Base-by-base conservation (phyloP, 2,797 vertebrate genomes). In the Toxotes lorentzi region DNA sequence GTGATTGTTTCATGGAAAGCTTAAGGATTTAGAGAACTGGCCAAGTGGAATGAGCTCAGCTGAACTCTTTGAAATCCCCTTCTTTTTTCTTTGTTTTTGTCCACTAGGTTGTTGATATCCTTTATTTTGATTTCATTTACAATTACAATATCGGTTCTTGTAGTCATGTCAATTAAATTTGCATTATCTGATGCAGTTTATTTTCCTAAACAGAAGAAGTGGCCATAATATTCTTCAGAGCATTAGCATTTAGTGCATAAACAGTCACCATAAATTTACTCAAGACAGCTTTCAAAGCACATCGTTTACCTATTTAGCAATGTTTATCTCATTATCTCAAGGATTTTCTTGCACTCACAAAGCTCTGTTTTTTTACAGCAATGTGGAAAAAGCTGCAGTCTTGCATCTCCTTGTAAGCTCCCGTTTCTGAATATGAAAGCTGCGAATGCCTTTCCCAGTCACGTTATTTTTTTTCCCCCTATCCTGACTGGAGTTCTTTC, bases 1-100 rank as follows among this genome's bases (percentile, higher is more conserved):
- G 89, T 63, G 43, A 65, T 76, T 82, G 79, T 89, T 89, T 84
- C 64, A 76, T 86, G 73, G 82, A 41, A 67, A 78, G 67, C 75
- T 84, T 63, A 77, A 83, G 77, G 76, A 89, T 86, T 89, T 82
- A 53, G 51, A 89, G 64, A 76, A 63, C 45, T 19, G 11, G 70
- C 80, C 70, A 86, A 72, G 86, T 84, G 57, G 76, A 61, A 86
- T 75, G 53, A 78, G 81, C 71, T 84, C 47, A 60, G 64, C 70
- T 62, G 14, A 82, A 77, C 66, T 73, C 68, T 73, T 60, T 80
- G 24, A 83, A 76, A 51, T 58, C 3, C 4, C 58, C 43, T 51
- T 41, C 35, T 56, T 51, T 41, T 34, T 61, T 2, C 34, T 64
- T 70, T 24, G 3, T 48, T 67, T 75, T 65, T 57, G 32, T 63